These are phyloP conservation scores for Malacoctenus gilli DNA, from an alignment of 2,797 vertebrate genomes.

Conservation along the genomic window DNA sequence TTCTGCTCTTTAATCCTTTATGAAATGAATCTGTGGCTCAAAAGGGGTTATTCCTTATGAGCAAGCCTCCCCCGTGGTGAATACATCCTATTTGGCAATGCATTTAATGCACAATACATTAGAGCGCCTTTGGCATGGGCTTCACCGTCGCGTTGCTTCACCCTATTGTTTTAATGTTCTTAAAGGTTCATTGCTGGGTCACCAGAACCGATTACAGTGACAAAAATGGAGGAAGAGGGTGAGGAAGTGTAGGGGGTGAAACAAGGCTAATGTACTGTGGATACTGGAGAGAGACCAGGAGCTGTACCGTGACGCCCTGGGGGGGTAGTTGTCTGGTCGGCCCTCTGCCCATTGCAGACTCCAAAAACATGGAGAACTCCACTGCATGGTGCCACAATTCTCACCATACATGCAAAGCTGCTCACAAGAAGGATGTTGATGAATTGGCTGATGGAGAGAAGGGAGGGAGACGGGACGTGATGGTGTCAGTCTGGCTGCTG, in stretches of 20 bases:
- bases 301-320: constrained; percentile 1
- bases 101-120: constrained; percentile 1
- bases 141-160: constrained; percentile 14
- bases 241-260: constrained; percentile 1
- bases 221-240: not conserved
- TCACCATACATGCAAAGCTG: constrained; percentile 57
- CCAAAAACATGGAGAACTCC: not conserved
- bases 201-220: constrained; percentile 11
- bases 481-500: too few relatives aligned
- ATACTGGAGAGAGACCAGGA: constrained; percentile 26
- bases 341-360: not conserved
- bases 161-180: constrained; percentile 32
- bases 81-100: constrained; percentile 19
- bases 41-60: not conserved
- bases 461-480: too few relatives aligned
- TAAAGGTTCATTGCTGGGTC: constrained; percentile 33
- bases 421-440: constrained; percentile 63
- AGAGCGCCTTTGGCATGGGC: constrained; percentile 1
- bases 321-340: constrained; percentile 7
- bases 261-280: constrained; percentile 7
- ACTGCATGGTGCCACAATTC: constrained; percentile 19
- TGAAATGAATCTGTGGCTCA: too few relatives aligned
- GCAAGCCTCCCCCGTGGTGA: not conserved
- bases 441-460: too few relatives aligned
- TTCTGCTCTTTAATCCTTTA: too few relatives aligned